These are phyloP conservation scores for Cladorhizidae sp. DNA, from an alignment of 37 sponge, comb jelly and placozoan genomes.

Conservation along the genomic window DNA sequence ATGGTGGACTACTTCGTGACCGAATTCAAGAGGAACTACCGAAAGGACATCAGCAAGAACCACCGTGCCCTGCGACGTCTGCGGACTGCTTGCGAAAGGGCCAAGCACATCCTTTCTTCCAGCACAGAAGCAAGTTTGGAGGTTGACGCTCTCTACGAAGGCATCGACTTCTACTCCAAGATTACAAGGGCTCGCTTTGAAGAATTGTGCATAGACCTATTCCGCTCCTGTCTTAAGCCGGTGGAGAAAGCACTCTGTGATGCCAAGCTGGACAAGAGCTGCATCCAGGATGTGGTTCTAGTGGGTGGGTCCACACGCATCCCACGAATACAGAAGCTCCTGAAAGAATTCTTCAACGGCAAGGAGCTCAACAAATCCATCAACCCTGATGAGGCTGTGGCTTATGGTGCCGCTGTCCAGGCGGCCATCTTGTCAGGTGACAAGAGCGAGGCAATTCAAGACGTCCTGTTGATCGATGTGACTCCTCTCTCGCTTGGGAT, in stretches of 20 bases:
- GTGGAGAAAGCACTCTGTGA: slow-evolving; percentile 94
- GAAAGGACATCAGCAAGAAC: slow-evolving; percentile 79
- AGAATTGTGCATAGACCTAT: slow-evolving; percentile 89
- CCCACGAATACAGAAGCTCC: slow-evolving; percentile 91
- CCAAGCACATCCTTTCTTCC: slow-evolving; percentile 93
- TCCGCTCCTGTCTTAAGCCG: slow-evolving; percentile 82
- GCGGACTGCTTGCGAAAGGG: slow-evolving; percentile 93
- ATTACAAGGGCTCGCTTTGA: slow-evolving; percentile 95
- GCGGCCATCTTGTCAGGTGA: slow-evolving; percentile 93
- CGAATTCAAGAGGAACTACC: slow-evolving; percentile 90
- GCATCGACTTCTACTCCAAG: slow-evolving; percentile 91
- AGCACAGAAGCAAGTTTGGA: slow-evolving; percentile 89
- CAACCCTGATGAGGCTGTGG: slow-evolving; percentile 98
- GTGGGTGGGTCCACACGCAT: slow-evolving; percentile 96
- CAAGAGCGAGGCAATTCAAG: slow-evolving; percentile 80
- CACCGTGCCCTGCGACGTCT: slow-evolving; percentile 84
- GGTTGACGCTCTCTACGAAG: slow-evolving; percentile 90
- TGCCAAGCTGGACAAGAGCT: slow-evolving; percentile 87
- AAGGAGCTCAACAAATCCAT: slow-evolving; percentile 95
- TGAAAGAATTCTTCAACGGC: slow-evolving; percentile 97
- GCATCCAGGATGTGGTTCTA: slow-evolving; percentile 89
- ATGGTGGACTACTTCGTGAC: slow-evolving; percentile 84
- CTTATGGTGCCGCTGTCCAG: slow-evolving; percentile 98
- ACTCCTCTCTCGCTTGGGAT: slow-evolving; percentile 94
- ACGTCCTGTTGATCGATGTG: slow-evolving; percentile 91